Conservation (phyloP, 2,113 vertebrate species). For the Silurus meridionalis region DNA sequence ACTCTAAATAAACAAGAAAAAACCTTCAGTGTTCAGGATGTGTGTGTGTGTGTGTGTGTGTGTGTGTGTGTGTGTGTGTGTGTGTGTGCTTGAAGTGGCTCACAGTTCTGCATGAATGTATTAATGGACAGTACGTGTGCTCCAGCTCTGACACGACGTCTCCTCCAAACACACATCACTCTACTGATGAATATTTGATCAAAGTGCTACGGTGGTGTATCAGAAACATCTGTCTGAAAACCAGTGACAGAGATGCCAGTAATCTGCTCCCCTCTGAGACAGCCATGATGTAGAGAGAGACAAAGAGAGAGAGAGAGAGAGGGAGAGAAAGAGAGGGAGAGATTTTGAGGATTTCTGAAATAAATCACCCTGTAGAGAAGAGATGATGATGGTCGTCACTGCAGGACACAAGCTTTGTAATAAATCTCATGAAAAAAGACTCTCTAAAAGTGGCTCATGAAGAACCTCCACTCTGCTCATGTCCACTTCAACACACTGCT, state of each 20-base stretch:
- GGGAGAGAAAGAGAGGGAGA: not conserved
- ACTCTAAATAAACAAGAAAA: not conserved
- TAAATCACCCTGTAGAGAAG: slow-evolving; percentile 6
- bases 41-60: not conserved
- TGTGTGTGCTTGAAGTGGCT: not conserved
- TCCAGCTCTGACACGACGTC: not conserved
- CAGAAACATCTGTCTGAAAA: slow-evolving; percentile 34
- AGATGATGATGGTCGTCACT: not conserved
- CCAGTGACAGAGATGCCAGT: slow-evolving; percentile 25
- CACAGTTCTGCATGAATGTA: not conserved
- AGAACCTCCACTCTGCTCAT: not conserved
- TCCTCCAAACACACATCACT: slow-evolving; percentile 13
- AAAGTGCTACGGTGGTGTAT: slow-evolving; percentile 36
- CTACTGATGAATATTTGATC: slow-evolving; percentile 50
- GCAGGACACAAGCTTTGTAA: not conserved
- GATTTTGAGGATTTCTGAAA: not conserved
- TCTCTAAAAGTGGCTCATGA: not conserved
- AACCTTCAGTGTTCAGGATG: not conserved
- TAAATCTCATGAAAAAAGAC: slow-evolving; percentile 2
- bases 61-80: too few species aligned
- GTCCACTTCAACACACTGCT: not conserved
- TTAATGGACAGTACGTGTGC: slow-evolving; percentile 4
- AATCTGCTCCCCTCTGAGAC: slow-evolving; percentile 30
- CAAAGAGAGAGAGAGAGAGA: not conserved
- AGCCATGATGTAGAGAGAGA: not conserved